Evolutionary conservation across 2,113 vertebrate genomes (phyloP).

Genomic region (Tyto alba): DNA sequence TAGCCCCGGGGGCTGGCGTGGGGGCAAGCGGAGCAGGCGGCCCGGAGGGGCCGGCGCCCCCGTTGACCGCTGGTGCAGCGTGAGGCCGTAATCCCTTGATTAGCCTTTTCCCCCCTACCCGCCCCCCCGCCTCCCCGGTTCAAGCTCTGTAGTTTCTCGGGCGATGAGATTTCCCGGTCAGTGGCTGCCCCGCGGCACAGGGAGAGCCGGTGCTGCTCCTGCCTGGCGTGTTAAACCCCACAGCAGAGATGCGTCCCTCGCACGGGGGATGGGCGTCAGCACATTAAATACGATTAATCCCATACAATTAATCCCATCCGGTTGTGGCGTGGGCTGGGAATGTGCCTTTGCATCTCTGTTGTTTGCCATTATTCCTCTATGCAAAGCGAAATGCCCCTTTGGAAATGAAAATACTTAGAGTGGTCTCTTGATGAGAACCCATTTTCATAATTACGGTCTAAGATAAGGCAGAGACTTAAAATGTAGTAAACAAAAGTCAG

Average conservation of each 20-base stretch:
- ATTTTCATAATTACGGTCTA: rapidly evolving
- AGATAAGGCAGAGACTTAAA: background rate
- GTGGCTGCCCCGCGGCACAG: rapidly evolving
- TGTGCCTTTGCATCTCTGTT: rapidly evolving
- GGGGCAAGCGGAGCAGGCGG: rapidly evolving
- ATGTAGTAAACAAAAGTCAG: background rate
- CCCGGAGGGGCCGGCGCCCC: rapidly evolving
- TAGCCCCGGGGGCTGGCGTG: rapidly evolving
- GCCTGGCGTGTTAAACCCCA: rapidly evolving
- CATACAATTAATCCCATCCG: rapidly evolving
- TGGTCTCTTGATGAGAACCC: background rate
- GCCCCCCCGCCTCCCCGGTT: rapidly evolving
- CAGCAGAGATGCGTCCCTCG: rapidly evolving
- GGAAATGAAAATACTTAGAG: background rate
- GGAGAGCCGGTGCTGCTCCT: rapidly evolving
- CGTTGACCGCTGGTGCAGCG: rapidly evolving
- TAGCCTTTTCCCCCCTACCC: rapidly evolving
- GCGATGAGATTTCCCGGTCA: rapidly evolving
- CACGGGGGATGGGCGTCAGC: rapidly evolving
- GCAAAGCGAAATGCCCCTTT: background rate
- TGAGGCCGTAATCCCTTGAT: background rate
- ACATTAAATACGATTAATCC: rapidly evolving
- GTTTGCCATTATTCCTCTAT: rapidly evolving
- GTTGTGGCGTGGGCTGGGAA: too few relatives aligned
- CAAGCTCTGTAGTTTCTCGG: rapidly evolving